Percentiles rank a stretch among this genome's conserved stretches.
phyloP scores from a whole-genome alignment of 2,888 invertebrate genomes.

The Dasypolia templi region DNA sequence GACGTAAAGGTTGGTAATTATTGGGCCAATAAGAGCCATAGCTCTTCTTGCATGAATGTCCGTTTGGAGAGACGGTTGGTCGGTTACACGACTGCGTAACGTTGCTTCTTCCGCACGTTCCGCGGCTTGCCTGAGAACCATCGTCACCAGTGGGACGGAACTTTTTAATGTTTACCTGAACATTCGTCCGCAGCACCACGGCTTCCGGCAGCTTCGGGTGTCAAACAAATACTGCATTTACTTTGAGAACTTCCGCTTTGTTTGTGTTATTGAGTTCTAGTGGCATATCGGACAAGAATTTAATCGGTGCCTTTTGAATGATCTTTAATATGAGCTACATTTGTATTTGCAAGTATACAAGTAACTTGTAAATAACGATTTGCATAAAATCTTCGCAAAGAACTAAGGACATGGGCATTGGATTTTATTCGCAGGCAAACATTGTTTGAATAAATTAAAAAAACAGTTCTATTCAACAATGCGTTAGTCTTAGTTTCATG shows the following conservation, averaged over 20 bases:
- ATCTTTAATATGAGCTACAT: not conserved
- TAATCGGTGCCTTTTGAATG: constrained; percentile 15
- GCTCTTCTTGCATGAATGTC: constrained; percentile 53
- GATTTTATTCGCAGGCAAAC: constrained; percentile 1
- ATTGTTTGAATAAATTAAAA: not conserved
- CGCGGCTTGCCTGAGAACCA: constrained; percentile 79
- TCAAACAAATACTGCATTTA: constrained; percentile 27
- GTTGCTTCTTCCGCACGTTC: constrained; percentile 77
- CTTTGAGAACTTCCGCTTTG: constrained; percentile 44
- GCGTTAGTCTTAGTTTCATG: constrained; percentile 39
- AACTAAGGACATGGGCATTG: not conserved
- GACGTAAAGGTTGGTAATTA: constrained; percentile 43
- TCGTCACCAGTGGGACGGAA: constrained; percentile 64
- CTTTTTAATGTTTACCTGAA: constrained; percentile 62
- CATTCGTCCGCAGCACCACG: constrained; percentile 49
- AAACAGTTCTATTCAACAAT: constrained; percentile 13
- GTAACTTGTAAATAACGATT: not conserved
- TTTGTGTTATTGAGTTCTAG: constrained; percentile 31
- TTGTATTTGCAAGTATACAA: too few relatives aligned
- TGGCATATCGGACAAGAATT: not conserved
- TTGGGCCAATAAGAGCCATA: constrained; percentile 47
- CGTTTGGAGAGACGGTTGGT: constrained; percentile 64
- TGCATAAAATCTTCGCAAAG: not conserved
- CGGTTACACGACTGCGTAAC: constrained; percentile 62
- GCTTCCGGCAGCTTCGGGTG: constrained; percentile 30